Conservation (phyloP, 2,888 invertebrate species). For the Drosophila subquinaria region DNA sequence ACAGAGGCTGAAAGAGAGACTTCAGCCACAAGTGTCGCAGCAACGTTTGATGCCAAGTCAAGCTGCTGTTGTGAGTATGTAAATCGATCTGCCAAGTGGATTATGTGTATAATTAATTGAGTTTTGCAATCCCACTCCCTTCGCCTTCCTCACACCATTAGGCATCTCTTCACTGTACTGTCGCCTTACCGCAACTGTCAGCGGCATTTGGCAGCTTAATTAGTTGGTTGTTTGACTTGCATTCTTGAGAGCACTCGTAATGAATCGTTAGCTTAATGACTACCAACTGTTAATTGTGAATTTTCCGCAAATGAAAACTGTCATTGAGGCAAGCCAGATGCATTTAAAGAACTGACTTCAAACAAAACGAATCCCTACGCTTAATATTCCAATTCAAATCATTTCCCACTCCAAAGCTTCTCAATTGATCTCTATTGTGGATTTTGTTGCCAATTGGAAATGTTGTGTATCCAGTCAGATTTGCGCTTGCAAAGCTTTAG, state of each 20-base stretch:
- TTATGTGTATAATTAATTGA: constrained; percentile 73
- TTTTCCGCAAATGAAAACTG: constrained; percentile 21
- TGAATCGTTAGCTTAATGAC: constrained; percentile 46
- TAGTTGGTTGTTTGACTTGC: constrained; percentile 50
- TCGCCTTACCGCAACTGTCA: constrained; percentile 54
- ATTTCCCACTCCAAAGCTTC: background rate
- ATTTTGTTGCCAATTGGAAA: constrained; percentile 9
- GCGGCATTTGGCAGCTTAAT: constrained; percentile 64
- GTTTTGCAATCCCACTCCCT: constrained; percentile 37
- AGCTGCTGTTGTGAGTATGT: constrained; percentile 50
- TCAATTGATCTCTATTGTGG: background rate
- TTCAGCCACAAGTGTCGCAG: constrained; percentile 49
- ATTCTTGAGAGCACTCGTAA: constrained; percentile 46
- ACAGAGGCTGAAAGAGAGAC: constrained; percentile 3
- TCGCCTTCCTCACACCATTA: too few species aligned
- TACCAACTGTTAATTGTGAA: constrained; percentile 38
- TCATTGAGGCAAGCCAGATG: background rate
- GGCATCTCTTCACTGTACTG: too few species aligned
- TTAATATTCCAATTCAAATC: too few species aligned
- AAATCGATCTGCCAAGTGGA: constrained; percentile 77
- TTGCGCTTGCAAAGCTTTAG: background rate
- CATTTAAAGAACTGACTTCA: background rate
- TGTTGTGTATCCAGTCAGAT: constrained; percentile 6
- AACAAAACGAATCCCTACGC: background rate
- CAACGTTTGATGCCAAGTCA: constrained; percentile 29